Evolutionary conservation across 2,113 vertebrate species (phyloP).

Genomic region (Aegypius monachus): DNA sequence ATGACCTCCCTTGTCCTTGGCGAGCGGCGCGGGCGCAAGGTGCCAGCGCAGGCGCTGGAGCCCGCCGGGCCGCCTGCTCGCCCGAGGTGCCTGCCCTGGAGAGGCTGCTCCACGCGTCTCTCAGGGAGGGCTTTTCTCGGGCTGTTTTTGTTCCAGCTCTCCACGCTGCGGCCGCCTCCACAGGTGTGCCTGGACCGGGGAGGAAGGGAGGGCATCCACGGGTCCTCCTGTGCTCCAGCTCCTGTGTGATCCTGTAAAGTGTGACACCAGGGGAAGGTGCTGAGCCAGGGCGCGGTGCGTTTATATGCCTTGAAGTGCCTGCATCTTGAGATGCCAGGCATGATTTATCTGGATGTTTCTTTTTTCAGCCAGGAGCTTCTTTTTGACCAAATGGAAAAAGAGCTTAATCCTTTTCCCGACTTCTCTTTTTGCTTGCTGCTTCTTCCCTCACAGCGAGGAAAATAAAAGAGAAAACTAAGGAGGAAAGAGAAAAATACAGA

Average conservation of each 20-base stretch:
- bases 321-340: not conserved
- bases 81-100: not conserved
- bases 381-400: not conserved
- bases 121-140: not conserved
- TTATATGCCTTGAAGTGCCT: not conserved
- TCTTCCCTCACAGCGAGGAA: not conserved
- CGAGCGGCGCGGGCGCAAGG: not conserved
- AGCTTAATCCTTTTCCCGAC: not conserved
- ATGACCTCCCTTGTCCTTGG: conserved; percentile 52
- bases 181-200: not conserved
- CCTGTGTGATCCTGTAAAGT: not conserved
- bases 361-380: not conserved
- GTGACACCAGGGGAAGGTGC: not conserved
- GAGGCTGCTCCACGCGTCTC: not conserved
- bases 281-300: fast-evolving
- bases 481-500: not conserved
- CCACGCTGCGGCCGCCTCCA: not conserved
- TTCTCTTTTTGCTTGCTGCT: not conserved
- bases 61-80: fast-evolving
- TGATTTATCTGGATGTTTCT: not conserved
- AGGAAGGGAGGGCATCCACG: not conserved
- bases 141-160: not conserved
- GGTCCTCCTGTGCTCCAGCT: not conserved
- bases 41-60: fast-evolving
- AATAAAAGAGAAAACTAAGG: not conserved